Base-by-base conservation (phyloP, 2,113 vertebrate species). In the Felis chaus region DNA sequence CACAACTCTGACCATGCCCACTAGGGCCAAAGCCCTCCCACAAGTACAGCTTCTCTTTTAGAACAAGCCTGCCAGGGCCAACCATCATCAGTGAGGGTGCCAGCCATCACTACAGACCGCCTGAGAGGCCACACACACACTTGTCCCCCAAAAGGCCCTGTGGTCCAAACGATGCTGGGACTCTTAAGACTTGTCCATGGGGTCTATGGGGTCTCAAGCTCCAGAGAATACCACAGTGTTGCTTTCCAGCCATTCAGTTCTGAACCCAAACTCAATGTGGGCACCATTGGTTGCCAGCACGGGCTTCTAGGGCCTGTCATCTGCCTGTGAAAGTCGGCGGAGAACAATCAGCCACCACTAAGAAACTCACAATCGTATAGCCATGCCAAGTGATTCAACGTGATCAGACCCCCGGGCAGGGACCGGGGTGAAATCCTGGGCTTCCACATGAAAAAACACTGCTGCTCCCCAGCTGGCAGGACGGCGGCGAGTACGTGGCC, bases 11-110 rank as follows among this genome's bases (percentile, higher is more conserved):
- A 57, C 71, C 7, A 1, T 18, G 48, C 3, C 80, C 55, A 27
- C 13, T 14, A 90, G 65, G 53, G 13, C 48, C 73, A 76, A 1
- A 8, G 65, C 6, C 55, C 36, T 48, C n/a, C n/a, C n/a, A n/a
- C 73, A 91, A 21, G 8, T 18, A 45, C 48, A 29, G 21, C 31
- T 93, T 87, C 76, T 91, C 89, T 66, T 90, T 48, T 21, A 95
- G 29, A 79, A 88, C 50, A 83, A 94, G 53, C 48, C n/a, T 55
- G 48, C 19, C 19, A 45, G 57, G n/a, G 33, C 29, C 13, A 39
- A 73, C 13, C 6, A 45, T 21, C 53, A 10, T 45, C 41, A 48
- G 27, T 48, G 74, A 48, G 7, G 41, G 14, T 48, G 27, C 3
- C 71, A 55, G 53, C 36, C 82, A 74, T 41, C 86, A 36, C 65